Evolutionary conservation across 2,888 invertebrate genomes (phyloP), one percentile per base, ranked within the genome.

Genomic region (Argyra leucocephala): DNA sequence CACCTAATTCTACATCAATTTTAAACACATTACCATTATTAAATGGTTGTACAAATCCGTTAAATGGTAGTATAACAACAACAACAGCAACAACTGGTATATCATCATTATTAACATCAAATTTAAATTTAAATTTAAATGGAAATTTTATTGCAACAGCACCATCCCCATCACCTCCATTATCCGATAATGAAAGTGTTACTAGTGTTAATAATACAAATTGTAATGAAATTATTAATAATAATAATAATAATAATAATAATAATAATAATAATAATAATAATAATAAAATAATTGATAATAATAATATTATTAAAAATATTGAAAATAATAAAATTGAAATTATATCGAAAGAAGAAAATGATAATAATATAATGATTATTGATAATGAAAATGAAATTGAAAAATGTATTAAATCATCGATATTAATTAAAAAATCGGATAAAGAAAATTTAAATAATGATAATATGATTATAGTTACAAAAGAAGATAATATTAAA

Each of bases 81-180:
- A 79, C 75, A 68, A 71, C 66, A 68, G 21, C 66, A 65, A 64
- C 69, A 71, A 71, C 70, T 18, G 2, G 2, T 18, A 18, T 48
- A 48, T 6, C 31, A 31, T 7, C 10, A 31, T 31, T 31, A 31
- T 31, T 31, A 10, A 3, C 31, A 31, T 31, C 31, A 31, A 31
- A 31, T 31, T 31, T 31, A 10, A 48, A 48, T 37, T 10, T 15
- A 15, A 37, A 37, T 48, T 31, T 67, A 69, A 57, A 79, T 73
- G 76, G 77, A 70, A 77, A 76, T 73, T 71, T 77, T 67, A 69
- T 78, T 69, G 76, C 78, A 63, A 70, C 74, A 64, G 78, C 78
- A 72, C 76, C 77, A 66, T 78, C 78, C 67, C 78, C 79, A 68
- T 78, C 79, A 68, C 74, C 75, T 57, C 76, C 76, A 71, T 74